Evolutionary conservation across 2,113 vertebrate species (phyloP).

Genomic region (Oryzias celebensis): DNA sequence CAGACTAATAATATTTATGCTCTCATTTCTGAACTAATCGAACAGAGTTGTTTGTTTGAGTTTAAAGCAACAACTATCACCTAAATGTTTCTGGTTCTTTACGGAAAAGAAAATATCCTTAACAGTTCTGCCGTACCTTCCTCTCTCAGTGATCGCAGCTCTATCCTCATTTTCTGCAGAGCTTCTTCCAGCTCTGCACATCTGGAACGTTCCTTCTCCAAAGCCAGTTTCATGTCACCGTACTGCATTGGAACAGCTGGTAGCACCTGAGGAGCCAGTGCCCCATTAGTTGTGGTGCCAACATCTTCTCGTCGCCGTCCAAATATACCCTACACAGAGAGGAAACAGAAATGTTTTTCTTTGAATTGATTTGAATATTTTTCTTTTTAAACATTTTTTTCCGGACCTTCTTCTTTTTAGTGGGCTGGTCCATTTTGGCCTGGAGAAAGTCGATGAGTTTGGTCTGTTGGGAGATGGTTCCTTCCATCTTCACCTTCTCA

Average conservation of each 20-base stretch:
- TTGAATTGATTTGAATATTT: background rate
- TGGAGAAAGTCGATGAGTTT: conserved; percentile 99
- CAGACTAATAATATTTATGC: too few species aligned
- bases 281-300: conserved; percentile 71
- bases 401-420: conserved; percentile 97
- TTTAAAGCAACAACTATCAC: too few species aligned
- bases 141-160: conserved; percentile 92
- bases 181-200: conserved; percentile 95
- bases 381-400: conserved; percentile 11
- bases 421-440: conserved; percentile 98
- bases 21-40: too few species aligned
- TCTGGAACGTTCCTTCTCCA: conserved; percentile 96
- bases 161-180: conserved; percentile 96
- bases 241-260: conserved; percentile 90
- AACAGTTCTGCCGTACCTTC: conserved; percentile 80
- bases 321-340: conserved; percentile 91
- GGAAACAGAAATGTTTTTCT: background rate
- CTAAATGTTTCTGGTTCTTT: too few species aligned
- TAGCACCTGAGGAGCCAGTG: conserved; percentile 51
- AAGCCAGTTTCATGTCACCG: conserved; percentile 93
- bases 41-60: too few species aligned
- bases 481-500: conserved; percentile 99
- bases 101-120: too few species aligned
- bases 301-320: conserved; percentile 93
- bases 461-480: conserved; percentile 98